phyloP scores from a whole-genome alignment of 2,797 vertebrate species.

The Spondyliosoma cantharus region DNA sequence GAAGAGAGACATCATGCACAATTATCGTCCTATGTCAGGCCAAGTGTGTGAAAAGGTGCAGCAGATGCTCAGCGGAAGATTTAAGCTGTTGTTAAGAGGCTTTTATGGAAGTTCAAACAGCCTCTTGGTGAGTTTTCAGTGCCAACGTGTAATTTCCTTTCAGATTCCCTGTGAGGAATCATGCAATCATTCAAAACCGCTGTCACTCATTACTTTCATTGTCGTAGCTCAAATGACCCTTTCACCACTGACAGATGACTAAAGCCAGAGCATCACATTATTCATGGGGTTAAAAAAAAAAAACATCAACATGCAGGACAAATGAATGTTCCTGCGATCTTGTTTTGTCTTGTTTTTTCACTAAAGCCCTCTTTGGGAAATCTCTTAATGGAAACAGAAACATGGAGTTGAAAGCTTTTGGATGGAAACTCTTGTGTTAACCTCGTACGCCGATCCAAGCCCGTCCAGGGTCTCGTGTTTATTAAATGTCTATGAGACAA shows the following conservation, averaged over 20 bases:
- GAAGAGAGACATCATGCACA: constrained; percentile 8
- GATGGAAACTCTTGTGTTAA: constrained; percentile 5
- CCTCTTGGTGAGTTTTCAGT: constrained; percentile 10
- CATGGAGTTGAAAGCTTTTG: constrained; percentile 15
- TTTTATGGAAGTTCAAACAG: constrained; percentile 40
- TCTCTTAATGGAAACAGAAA: constrained; percentile 37
- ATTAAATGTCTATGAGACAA: constrained; percentile 3
- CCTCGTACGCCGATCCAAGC: constrained; percentile 5
- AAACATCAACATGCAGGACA: background rate
- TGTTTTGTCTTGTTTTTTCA: constrained; percentile 1
- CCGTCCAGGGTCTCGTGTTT: background rate
- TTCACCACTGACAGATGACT: constrained; percentile 4
- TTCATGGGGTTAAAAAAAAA: background rate
- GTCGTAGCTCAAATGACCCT: background rate
- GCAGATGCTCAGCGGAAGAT: constrained; percentile 5
- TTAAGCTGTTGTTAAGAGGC: constrained; percentile 13
- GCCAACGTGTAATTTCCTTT: background rate
- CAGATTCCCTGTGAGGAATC: constrained; percentile 17
- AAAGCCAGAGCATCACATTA: background rate
- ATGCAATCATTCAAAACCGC: background rate
- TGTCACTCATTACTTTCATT: background rate
- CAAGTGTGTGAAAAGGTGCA: constrained; percentile 17
- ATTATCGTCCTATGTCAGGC: constrained; percentile 7
- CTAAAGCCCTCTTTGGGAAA: constrained; percentile 40
- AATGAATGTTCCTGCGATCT: background rate